Evolutionary conservation across 2,888 invertebrate genomes (phyloP), one percentile per base, ranked within the genome.

Genomic region (Monopis laevigella): DNA sequence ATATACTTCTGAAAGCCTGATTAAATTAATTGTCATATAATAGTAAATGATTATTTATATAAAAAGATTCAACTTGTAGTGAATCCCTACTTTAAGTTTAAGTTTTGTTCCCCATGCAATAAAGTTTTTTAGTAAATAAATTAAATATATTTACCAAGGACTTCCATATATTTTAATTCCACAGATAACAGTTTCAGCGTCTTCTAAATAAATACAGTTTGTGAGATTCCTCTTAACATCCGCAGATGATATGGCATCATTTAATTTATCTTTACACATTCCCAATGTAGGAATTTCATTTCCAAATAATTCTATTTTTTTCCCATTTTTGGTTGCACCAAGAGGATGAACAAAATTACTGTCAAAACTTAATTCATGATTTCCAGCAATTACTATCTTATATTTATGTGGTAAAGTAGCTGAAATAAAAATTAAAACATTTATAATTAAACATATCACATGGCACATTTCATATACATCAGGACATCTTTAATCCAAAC

Each of bases 331-430:
- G 4, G 40, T 17, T 51, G 43, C 44, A 48, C 72, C 72, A 49
- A 86, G 83, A 1, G 84, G 82, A 60, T 85, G 82, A 1, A 85
- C 84, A 53, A 88, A 89, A 18, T 84, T 85, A 18, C 82, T 65
- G 65, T 93, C 93, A 57, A 93, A 91, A 55, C 90, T 90, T 35
- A 92, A 69, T 58, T 93, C 93, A 66, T 93, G 93, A 72, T 93
- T 93, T 13, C 93, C 93, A 40, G 91, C 90, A 52, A 93, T 92
- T 1, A 92, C 90, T 44, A 93, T 82, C 70, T 93, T 93, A 54
- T 90, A 82, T 52, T 85, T 85, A 59, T 93, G 92, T 2, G 91
- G 89, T 51, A 92, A 69, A 27, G 75, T 70, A 29, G 82, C 86
- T 86, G 50, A 43, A 53, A 54, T 38, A 47, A 29, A 32, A 13